These are phyloP conservation scores for Plebejus argus DNA, from an alignment of 2,888 invertebrate genomes.

Conservation along the genomic window DNA sequence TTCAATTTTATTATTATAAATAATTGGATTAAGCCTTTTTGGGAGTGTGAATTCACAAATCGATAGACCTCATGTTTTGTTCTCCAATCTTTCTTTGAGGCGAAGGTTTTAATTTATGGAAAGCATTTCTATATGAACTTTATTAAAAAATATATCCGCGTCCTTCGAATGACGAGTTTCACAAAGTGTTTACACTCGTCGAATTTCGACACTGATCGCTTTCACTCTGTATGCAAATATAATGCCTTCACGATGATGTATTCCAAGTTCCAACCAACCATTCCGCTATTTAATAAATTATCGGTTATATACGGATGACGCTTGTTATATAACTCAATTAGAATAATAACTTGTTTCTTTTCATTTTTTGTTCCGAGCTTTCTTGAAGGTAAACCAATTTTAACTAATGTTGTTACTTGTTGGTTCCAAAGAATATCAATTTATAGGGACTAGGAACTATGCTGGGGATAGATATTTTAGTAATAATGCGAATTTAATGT, in stretches of 20 bases:
- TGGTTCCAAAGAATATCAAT: not conserved
- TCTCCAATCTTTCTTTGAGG: not conserved
- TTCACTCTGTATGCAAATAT: conserved; percentile 31
- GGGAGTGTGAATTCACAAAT: not conserved
- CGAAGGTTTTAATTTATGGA: not conserved
- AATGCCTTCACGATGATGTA: conserved; percentile 1
- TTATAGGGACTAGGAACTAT: not conserved
- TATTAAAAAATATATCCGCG: not conserved
- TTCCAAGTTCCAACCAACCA: conserved; percentile 21
- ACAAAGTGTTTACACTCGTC: conserved; percentile 14
- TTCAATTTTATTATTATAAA: conserved; percentile 14
- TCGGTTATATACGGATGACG: conserved; percentile 10
- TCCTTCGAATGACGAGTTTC: not conserved
- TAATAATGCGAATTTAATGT: not conserved
- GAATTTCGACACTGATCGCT: conserved; percentile 31
- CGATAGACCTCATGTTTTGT: not conserved
- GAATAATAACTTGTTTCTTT: not conserved
- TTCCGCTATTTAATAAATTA: conserved; percentile 8
- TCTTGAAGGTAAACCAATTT: not conserved
- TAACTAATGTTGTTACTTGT: no score
- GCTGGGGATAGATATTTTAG: not conserved
- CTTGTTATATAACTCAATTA: not conserved
- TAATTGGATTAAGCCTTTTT: not conserved
- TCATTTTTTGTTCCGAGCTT: not conserved
- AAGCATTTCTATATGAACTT: not conserved